Evolutionary conservation across 2,113 vertebrate genomes (phyloP), one percentile per base, ranked within the genome.

Genomic region (Alaudala cheleensis): DNA sequence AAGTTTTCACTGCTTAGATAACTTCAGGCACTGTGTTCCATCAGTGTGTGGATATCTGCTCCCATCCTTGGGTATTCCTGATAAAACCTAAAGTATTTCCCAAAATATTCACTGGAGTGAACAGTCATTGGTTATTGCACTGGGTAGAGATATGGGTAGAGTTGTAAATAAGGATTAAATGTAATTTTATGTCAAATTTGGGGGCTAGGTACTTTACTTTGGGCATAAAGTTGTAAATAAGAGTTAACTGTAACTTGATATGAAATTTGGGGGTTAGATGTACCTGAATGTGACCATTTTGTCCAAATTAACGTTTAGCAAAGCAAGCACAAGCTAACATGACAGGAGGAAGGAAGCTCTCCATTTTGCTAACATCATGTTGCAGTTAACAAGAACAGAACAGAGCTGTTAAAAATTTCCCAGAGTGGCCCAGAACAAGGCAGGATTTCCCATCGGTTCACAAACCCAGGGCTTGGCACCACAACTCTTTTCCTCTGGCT

Each of bases 41-140:
- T 29, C 20, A 6, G 0, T 5, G 0, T 5, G 33, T 3, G 23
- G 34, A 11, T 33, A 3, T 57, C 69, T 72, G 33, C 11, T 34
- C 29, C 4, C 47, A 42, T 53, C 67, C 33, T 39, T 45, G 9
- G 17, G 40, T 29, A 45, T 65, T 61, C 66, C 44, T 56, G 40
- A 50, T 24, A 18, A 81, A 51, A 69, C 23, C 11, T 10, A 34
- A 80, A 90, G 10, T 39, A 26, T 45, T 62, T 90, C 56, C 23
- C 18, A 66, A 86, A 77, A 33, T 66, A 53, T 61, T 81, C 45
- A 53, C 17, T 50, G 25, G 5, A 34, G 11, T 34, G 22, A 57
- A 33, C 31, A 49, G 12, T 49, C 10, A n/a, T 12, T n/a, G 9
- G 8, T 53, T 40, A 40, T 53, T 45, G 29, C 4, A 44, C 17